Evolutionary conservation across 2,888 invertebrate genomes (phyloP).

Genomic region (Entomobrya multifasciata): DNA sequence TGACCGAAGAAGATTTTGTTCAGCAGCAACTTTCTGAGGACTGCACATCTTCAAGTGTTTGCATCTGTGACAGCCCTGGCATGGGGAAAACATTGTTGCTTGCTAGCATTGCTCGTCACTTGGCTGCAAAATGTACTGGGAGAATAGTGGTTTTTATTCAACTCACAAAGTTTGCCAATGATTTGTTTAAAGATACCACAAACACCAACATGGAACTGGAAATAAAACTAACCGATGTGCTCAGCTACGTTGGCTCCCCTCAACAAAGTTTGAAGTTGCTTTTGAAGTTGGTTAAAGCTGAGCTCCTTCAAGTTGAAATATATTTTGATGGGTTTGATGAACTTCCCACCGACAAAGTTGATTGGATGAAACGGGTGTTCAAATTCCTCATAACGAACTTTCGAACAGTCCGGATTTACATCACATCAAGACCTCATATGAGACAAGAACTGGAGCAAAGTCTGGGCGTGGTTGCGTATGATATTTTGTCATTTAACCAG

Average conservation of each 20-base stretch:
- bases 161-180: neutral
- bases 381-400: neutral
- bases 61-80: neutral
- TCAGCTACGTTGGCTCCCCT: neutral
- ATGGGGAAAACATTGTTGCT: no score
- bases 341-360: neutral
- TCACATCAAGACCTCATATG: no score
- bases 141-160: neutral
- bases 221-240: neutral
- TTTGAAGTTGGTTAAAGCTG: neutral
- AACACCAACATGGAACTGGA: no score
- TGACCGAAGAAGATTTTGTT: neutral
- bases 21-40: neutral
- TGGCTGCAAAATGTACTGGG: neutral
- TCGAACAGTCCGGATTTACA: neutral
- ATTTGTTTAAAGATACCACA: neutral
- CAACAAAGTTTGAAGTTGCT: neutral
- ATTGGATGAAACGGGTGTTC: neutral
- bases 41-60: no score
- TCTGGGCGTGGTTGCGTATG: no score
- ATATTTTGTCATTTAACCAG: neutral
- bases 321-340: neutral
- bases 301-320: neutral
- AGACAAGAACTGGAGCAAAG: no score
- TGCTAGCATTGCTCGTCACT: neutral